Percentiles rank a stretch among this genome's conserved stretches.
phyloP scores from a whole-genome alignment of 2,888 invertebrate species.

The Tipula helvola region DNA sequence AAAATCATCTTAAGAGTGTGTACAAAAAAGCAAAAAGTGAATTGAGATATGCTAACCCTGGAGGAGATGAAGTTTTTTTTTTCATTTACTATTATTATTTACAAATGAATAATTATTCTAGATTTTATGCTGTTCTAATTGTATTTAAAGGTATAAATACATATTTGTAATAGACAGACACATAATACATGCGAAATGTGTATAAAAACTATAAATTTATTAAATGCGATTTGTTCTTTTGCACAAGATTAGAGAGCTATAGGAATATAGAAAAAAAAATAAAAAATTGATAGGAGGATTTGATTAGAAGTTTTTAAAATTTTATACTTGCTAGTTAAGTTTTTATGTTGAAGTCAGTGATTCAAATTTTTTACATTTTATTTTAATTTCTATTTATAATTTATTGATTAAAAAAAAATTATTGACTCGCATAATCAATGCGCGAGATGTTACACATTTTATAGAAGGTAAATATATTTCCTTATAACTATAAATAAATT shows the following conservation, averaged over 20 bases:
- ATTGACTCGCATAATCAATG: background rate
- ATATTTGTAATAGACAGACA: background rate
- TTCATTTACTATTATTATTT: background rate
- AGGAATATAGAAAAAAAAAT: background rate
- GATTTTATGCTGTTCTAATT: conserved; percentile 5
- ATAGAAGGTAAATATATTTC: background rate
- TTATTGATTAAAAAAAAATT: background rate
- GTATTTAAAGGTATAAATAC: background rate
- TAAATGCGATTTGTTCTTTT: background rate
- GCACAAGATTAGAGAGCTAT: background rate
- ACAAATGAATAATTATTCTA: background rate
- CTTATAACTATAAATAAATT: background rate
- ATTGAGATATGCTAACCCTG: background rate
- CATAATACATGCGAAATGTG: background rate
- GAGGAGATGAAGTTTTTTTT: background rate
- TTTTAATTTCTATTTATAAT: background rate
- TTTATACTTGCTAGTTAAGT: background rate
- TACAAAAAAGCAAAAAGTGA: background rate
- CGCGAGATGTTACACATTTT: background rate
- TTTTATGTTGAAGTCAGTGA: background rate
- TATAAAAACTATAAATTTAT: background rate
- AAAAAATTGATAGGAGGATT: background rate
- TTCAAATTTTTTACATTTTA: background rate
- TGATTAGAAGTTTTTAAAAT: background rate
- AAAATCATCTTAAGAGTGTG: background rate